Base-by-base conservation (phyloP, 2,113 vertebrate genomes). In the Hyla sarda region DNA sequence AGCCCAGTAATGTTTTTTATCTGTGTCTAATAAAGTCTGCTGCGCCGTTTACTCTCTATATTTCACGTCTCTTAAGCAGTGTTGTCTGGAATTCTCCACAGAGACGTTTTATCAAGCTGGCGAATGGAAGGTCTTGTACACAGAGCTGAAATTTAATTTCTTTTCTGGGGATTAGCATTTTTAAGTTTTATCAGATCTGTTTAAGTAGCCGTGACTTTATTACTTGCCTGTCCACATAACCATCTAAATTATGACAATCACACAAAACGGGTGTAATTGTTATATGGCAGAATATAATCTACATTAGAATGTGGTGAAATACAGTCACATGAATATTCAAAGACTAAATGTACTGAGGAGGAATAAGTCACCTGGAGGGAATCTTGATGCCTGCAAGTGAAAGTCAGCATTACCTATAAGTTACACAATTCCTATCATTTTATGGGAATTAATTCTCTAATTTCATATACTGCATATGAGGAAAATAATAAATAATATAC, bases 161-260 rank as follows among this genome's bases (percentile, higher is more conserved):
- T 87, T 87, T 87, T 87, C 75, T 73, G 77, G 67, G 85, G 85
- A 86, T 86, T 86, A 86, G 75, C 78, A 86, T 74, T 81, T 86
- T 86, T 86, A 86, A 56, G 78, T 82, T 80, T 82, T 86, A 86
- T 86, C 85, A 86, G 78, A 86, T 86, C 45, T 86, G 85, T 86
- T 86, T 86, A 86, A 86, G 85, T 78, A 86, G 77, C 85, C 69
- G 52, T 82, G 85, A 86, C 85, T 73, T 86, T 86, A 86, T 82
- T 86, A 82, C 85, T 86, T 86, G 50, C 84, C 78, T 82, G 85
- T 86, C 85, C 78, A 86, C 85, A 71, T 73, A 48, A 73, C 77
- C 67, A 86, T 86, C 85, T 82, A 86, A 86, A 86, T 86, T 82
- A 86, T 62, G 85, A 82, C 78, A 82, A 82, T 82, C 85, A 82